Conservation (phyloP, 1,140 invertebrate genomes). For the Drosophila pectinifera region DNA sequence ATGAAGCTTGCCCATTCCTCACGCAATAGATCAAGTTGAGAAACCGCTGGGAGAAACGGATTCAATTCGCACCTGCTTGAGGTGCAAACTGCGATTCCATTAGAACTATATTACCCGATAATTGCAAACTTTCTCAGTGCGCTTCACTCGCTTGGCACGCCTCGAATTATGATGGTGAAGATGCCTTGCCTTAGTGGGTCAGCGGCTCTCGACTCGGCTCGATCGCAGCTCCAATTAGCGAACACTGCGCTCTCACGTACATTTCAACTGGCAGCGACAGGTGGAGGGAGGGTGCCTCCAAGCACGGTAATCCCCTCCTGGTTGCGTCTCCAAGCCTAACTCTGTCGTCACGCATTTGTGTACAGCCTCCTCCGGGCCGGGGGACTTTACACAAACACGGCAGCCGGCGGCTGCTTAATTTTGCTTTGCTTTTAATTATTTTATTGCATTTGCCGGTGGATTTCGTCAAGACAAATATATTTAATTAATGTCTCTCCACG, state of each 20-base stretch:
- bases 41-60: slow-evolving; percentile 21
- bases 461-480: slow-evolving; percentile 69
- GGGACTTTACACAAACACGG: slow-evolving; percentile 30
- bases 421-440: slow-evolving; percentile 71
- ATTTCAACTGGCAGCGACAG: slow-evolving; percentile 47
- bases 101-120: slow-evolving; percentile 60
- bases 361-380: slow-evolving; percentile 40
- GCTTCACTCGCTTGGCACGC: slow-evolving; percentile 19
- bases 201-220: slow-evolving; percentile 6
- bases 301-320: neutral
- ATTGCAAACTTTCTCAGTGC: slow-evolving; percentile 55
- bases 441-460: slow-evolving; percentile 71
- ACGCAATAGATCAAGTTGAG: neutral
- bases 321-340: neutral
- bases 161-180: slow-evolving; percentile 20
- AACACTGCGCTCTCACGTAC: slow-evolving; percentile 45
- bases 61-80: slow-evolving; percentile 42
- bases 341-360: slow-evolving; percentile 43
- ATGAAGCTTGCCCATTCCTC: slow-evolving; percentile 6
- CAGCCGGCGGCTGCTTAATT: slow-evolving; percentile 46
- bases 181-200: slow-evolving; percentile 40
- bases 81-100: slow-evolving; percentile 31
- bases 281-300: neutral
- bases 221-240: slow-evolving; percentile 54
- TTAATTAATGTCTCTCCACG: slow-evolving; percentile 74